A percentile compares a stretch with the other conserved stretches of the same genome.
These are phyloP conservation scores for Plebejus melissa DNA, from an alignment of 2,888 invertebrate species.

Conservation along the genomic window DNA sequence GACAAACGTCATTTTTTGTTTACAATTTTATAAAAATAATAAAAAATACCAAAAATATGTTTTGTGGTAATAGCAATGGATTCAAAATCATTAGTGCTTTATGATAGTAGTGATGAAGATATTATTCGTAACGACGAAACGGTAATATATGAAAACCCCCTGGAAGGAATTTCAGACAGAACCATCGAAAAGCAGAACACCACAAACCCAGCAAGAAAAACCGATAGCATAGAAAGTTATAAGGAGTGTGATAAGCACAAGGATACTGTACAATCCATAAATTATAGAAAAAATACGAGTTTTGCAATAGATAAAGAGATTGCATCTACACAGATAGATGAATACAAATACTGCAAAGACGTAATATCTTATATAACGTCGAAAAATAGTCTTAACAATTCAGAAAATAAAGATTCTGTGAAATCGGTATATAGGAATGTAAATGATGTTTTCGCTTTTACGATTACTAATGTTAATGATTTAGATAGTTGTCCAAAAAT, in stretches of 20 bases:
- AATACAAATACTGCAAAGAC: constrained; percentile 49
- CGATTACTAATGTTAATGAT: neutral
- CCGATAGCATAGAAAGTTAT: neutral
- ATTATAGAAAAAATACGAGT: neutral
- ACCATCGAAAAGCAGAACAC: neutral
- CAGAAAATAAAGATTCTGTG: neutral
- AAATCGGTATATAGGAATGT: neutral
- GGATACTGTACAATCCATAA: neutral
- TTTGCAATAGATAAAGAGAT: neutral
- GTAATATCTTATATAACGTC: constrained; percentile 38
- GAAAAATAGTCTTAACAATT: neutral
- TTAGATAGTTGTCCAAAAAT: neutral
- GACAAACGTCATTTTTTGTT: neutral
- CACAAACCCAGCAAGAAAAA: neutral
- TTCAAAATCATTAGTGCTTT: neutral
- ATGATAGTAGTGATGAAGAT: neutral
- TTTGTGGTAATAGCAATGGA: neutral
- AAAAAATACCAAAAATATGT: neutral
- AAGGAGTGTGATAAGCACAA: neutral
- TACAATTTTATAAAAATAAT: neutral
- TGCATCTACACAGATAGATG: constrained; percentile 27
- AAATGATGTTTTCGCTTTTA: neutral
- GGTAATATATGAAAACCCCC: neutral
- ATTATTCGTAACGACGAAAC: neutral
- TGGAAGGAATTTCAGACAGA: neutral